Evolutionary conservation across 2,113 vertebrate genomes (phyloP), one percentile per base, ranked within the genome.

Genomic region (Pitta sordida): DNA sequence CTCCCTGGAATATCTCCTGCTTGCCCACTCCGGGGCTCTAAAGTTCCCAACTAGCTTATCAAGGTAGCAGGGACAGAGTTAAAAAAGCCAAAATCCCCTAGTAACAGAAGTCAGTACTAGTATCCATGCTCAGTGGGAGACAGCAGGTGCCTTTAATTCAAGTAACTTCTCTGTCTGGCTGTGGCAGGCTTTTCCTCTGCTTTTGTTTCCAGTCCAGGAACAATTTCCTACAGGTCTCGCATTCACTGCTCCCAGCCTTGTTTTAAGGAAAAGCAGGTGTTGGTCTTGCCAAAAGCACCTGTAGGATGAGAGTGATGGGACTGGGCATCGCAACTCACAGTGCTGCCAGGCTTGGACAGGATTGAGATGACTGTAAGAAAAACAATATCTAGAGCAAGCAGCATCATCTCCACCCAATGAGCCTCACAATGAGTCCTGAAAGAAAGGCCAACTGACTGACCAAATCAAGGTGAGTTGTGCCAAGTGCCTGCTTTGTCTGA

Each of bases 401-500:
- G 77, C 83, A 62, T 32, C 62, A 59, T n/a, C 46, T 69, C 80
- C 69, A 69, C n/a, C 49, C n/a, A n/a, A n/a, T 91, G 13, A 7
- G 52, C 55, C 29, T 19, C 30, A 74, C 24, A 64, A 46, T 2
- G 26, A 63, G 32, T 67, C 67, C 49, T 68, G 60, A 90, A 63
- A 84, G 51, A 76, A 88, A 80, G 60, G 71, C 49, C 81, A 87
- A 73, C 19, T 60, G 71, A 75, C 67, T 34, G 88, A 91, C 74
- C 74, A 59, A 80, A 74, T 68, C 76, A 71, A 82, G 68, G 68
- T 63, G 23, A 10, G 8, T 69, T 91, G 94, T 97, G 97, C 96
- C 97, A 98, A 97, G 95, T 87, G 96, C 97, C 97, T 97, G 97
- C 97, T 97, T 97, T 83, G 91, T 97, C 94, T 97, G 97, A 98